Percentiles rank a stretch among this genome's conserved stretches.
Evolutionary conservation across 2,797 vertebrate genomes (phyloP).

Genomic region (Oreonectes daqikongensis): DNA sequence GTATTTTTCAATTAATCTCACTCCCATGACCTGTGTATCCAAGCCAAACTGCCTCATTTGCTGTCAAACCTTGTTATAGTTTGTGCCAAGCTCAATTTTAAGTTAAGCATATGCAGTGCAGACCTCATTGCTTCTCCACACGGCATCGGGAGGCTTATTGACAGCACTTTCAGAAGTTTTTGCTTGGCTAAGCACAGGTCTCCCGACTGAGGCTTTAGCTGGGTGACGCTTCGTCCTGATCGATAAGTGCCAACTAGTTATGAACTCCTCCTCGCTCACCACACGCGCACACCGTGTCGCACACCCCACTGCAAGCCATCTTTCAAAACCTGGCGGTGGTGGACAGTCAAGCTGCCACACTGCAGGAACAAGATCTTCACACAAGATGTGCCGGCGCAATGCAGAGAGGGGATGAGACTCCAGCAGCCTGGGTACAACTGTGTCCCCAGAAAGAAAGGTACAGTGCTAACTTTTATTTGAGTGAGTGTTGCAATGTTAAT

Average conservation of each 20-base stretch:
- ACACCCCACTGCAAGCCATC: slow-evolving; percentile 49
- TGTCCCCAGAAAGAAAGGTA: slow-evolving; percentile 50
- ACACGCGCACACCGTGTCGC: slow-evolving; percentile 31
- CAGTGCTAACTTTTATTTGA: slow-evolving; percentile 5
- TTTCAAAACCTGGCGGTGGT: slow-evolving; percentile 57
- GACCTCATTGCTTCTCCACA: slow-evolving; percentile 26
- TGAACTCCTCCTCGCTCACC: slow-evolving; percentile 36
- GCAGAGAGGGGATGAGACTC: slow-evolving; percentile 51
- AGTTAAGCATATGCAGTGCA: slow-evolving; percentile 31
- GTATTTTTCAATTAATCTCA: slow-evolving; percentile 31
- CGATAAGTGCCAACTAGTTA: slow-evolving; percentile 50
- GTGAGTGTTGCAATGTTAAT: neutral
- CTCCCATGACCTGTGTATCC: slow-evolving; percentile 26
- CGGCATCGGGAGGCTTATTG: slow-evolving; percentile 46
- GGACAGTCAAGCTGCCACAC: slow-evolving; percentile 54
- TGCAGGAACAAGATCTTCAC: slow-evolving; percentile 53
- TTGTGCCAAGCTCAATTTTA: slow-evolving; percentile 45
- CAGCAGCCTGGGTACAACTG: slow-evolving; percentile 21
- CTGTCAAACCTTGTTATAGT: slow-evolving; percentile 15
- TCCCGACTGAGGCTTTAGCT: slow-evolving; percentile 34
- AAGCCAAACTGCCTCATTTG: slow-evolving; percentile 25
- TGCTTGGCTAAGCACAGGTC: slow-evolving; percentile 58
- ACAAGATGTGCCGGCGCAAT: slow-evolving; percentile 58
- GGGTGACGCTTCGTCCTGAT: slow-evolving; percentile 47
- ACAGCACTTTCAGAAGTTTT: slow-evolving; percentile 49